Evolutionary conservation across 2,113 vertebrate species (phyloP).

Genomic region (Podilymbus podiceps): DNA sequence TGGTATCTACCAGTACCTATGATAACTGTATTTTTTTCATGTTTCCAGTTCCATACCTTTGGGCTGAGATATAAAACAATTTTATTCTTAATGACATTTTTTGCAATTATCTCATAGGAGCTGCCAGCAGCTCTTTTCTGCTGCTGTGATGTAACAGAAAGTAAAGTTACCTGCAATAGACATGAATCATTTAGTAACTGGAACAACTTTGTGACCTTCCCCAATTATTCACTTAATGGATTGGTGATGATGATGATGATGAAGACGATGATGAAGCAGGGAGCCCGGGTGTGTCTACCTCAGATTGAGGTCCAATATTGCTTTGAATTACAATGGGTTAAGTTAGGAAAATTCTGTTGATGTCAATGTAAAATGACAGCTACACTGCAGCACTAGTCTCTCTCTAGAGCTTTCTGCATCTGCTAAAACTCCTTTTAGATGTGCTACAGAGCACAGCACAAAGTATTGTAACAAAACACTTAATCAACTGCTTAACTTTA

Average conservation of each 20-base stretch:
- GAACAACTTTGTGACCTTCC: neutral
- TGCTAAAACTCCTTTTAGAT: conserved; percentile 8
- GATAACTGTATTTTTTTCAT: neutral
- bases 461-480: conserved; percentile 13
- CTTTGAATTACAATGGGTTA: neutral
- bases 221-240: neutral
- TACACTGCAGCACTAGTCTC: neutral
- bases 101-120: neutral
- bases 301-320: neutral
- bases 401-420: conserved; percentile 1
- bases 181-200: neutral
- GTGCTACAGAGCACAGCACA: neutral
- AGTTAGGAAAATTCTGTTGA: neutral
- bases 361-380: neutral
- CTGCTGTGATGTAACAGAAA: neutral
- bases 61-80: neutral
- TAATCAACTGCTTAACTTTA: conserved; percentile 40
- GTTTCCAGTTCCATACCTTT: neutral
- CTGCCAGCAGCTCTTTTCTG: neutral
- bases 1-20: neutral
- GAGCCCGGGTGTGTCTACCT: neutral
- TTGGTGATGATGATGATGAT: neutral
- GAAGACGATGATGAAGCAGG: neutral
- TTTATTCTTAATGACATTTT: neutral
- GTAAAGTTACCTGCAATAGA: neutral